phyloP scores from a whole-genome alignment of 2,113 vertebrate genomes.

The Mixornis gularis region DNA sequence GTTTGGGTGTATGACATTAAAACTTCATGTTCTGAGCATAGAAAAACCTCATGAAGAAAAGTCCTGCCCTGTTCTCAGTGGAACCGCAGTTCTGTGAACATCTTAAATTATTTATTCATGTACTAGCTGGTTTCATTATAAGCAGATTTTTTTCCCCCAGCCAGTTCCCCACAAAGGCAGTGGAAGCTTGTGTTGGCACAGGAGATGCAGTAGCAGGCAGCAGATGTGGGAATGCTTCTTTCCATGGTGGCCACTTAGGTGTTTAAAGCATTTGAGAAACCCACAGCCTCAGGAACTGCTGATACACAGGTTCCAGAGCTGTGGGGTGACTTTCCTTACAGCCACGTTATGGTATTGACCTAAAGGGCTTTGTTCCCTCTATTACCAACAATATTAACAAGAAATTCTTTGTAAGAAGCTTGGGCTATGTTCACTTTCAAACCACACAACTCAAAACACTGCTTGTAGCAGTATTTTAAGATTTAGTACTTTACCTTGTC shows the following conservation, averaged over 20 bases:
- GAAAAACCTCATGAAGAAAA: background rate
- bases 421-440: background rate
- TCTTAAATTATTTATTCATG: background rate
- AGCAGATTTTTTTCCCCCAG: background rate
- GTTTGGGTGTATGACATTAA: background rate
- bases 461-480: background rate
- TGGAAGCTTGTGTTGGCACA: background rate
- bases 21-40: background rate
- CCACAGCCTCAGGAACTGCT: background rate
- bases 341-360: background rate
- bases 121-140: background rate
- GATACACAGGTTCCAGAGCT: background rate
- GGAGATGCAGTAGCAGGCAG: background rate
- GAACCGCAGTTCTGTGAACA: background rate
- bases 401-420: background rate
- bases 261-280: background rate
- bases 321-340: background rate
- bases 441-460: background rate
- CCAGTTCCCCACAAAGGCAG: background rate
- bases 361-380: background rate
- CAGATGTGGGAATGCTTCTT: background rate
- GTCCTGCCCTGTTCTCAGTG: background rate
- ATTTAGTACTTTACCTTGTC: background rate
- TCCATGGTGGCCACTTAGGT: fast-evolving
- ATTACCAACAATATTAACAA: background rate